phyloP scores from a whole-genome alignment of 2,888 invertebrate genomes.

The Caenorhabditis drosophilae region DNA sequence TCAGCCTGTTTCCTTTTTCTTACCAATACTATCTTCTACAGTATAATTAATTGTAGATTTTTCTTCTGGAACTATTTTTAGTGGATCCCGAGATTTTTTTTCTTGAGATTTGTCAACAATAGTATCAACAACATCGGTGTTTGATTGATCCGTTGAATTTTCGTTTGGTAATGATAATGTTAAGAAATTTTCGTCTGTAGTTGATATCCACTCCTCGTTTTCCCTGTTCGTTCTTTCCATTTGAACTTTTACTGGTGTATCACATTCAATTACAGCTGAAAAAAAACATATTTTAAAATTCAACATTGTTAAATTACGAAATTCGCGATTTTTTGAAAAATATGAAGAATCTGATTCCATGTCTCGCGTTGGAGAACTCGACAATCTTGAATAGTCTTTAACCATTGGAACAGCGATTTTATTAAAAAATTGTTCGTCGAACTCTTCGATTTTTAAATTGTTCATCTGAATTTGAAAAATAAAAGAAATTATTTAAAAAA shows the following conservation, averaged over 20 bases:
- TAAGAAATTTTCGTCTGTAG: neutral
- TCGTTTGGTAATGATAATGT: neutral
- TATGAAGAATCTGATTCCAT: conserved; percentile 26
- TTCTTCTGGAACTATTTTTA: conserved; percentile 19
- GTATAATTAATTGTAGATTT: too few relatives aligned
- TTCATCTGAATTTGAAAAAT: conserved; percentile 5
- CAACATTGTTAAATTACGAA: too few relatives aligned
- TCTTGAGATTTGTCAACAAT: too few relatives aligned
- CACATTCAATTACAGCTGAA: conserved; percentile 24
- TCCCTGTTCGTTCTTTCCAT: conserved; percentile 3
- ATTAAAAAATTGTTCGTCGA: conserved; percentile 31
- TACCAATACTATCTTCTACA: too few relatives aligned
- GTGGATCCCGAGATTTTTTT: conserved; percentile 17
- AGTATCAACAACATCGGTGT: neutral
- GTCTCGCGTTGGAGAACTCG: conserved; percentile 34
- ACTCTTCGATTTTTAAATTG: conserved; percentile 15
- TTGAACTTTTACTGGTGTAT: conserved; percentile 29
- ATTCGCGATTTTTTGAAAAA: conserved; percentile 23
- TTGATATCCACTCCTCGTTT: neutral
- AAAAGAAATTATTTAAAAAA: conserved; percentile 8
- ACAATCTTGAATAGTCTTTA: conserved; percentile 30
- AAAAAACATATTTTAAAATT: neutral
- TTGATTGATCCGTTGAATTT: neutral
- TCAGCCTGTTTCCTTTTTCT: too few relatives aligned
- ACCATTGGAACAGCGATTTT: conserved; percentile 26